A percentile compares a stretch with the other conserved stretches of the same genome.
Evolutionary conservation across 1,140 invertebrate genomes (phyloP).

Genomic region (Achroia grisella): DNA sequence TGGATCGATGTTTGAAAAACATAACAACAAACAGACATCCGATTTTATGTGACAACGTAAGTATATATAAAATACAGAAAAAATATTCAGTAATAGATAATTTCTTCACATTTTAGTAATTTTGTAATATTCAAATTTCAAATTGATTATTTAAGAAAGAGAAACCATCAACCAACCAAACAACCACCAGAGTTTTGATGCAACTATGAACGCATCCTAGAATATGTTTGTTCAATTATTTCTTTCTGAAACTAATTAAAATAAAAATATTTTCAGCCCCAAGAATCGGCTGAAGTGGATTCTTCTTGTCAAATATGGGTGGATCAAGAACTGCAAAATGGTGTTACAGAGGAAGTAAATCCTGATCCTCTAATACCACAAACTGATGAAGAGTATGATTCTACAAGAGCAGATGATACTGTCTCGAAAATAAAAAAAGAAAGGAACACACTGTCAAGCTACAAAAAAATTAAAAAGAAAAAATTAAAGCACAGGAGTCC

Average conservation of each 20-base stretch:
- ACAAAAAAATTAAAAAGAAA: constrained; percentile 47
- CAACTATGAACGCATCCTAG: neutral
- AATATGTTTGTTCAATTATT: too few species aligned
- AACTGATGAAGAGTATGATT: constrained; percentile 42
- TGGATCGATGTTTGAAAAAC: constrained; percentile 62
- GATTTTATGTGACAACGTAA: constrained; percentile 17
- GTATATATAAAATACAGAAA: too few species aligned
- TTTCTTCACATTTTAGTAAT: too few species aligned
- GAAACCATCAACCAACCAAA: too few species aligned
- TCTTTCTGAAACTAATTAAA: neutral
- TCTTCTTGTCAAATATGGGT: constrained; percentile 50
- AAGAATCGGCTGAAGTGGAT: constrained; percentile 37
- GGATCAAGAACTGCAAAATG: constrained; percentile 25
- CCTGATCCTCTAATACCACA: constrained; percentile 39
- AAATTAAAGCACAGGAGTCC: constrained; percentile 33
- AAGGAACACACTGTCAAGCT: constrained; percentile 10
- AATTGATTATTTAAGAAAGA: too few species aligned
- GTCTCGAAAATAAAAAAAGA: constrained; percentile 23
- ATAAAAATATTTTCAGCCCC: constrained; percentile 18
- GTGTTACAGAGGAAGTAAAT: constrained; percentile 24
- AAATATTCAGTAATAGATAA: too few species aligned
- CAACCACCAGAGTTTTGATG: too few species aligned
- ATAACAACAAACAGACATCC: constrained; percentile 34
- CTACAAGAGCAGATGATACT: constrained; percentile 16
- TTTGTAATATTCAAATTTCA: too few species aligned